phyloP scores from a whole-genome alignment of 2,113 vertebrate genomes.

The Rhizomys pruinosus region DNA sequence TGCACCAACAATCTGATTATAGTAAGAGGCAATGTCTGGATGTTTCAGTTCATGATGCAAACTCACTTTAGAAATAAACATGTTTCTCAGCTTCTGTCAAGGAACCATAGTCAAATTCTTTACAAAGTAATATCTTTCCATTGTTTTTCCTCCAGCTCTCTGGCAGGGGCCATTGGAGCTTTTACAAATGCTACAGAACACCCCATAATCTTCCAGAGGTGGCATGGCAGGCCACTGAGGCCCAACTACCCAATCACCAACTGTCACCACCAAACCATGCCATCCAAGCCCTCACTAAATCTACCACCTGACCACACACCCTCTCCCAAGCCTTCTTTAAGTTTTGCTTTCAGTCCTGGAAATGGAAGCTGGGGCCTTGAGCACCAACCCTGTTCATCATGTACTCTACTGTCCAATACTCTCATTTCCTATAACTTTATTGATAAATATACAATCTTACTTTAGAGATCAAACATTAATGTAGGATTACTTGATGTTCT shows the following conservation, averaged over 20 bases:
- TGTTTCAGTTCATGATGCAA: conserved; percentile 94
- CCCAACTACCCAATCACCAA: neutral
- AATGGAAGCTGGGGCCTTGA: neutral
- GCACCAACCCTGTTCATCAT: neutral
- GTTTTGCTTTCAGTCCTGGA: neutral
- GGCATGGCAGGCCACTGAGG: neutral
- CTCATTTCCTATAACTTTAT: neutral
- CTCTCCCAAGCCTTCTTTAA: neutral
- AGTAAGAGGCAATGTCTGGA: conserved; percentile 94
- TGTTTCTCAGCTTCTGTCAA: conserved; percentile 95
- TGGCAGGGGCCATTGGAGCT: neutral
- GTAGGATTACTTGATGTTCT: neutral
- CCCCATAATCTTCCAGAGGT: neutral
- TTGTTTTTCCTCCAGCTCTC: neutral
- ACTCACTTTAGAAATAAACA: conserved; percentile 97
- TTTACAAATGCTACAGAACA: neutral
- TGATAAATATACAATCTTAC: neutral
- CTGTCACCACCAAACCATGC: neutral
- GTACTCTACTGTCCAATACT: neutral
- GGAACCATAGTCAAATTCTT: conserved; percentile 91
- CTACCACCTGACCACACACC: neutral
- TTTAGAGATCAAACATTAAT: neutral
- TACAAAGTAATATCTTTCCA: conserved; percentile 93
- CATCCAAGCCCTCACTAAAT: neutral
- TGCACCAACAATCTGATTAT: conserved; percentile 94